phyloP scores from a whole-genome alignment of 2,113 vertebrate genomes.

The Misgurnus mizolepis region DNA sequence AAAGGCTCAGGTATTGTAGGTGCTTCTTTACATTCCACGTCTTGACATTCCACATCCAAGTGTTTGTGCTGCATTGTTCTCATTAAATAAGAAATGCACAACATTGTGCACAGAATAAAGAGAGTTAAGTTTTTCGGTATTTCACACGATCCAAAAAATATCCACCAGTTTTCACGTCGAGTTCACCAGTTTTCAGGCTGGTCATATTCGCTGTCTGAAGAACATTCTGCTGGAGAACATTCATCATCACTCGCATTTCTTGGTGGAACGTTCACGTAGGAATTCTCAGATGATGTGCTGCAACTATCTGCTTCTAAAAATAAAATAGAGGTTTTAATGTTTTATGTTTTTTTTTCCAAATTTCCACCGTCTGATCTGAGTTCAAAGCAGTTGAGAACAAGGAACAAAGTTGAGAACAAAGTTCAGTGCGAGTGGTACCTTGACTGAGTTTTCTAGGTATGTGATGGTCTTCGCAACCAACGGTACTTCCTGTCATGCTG shows the following conservation, averaged over 20 bases:
- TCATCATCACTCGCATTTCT: not conserved
- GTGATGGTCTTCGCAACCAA: not conserved
- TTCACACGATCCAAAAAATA: not conserved
- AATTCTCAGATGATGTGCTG: constrained; percentile 50
- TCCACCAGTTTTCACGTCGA: not conserved
- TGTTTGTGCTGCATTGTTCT: not conserved
- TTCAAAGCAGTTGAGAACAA: not conserved
- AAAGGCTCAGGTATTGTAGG: constrained; percentile 2
- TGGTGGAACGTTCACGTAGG: constrained; percentile 47
- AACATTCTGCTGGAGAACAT: constrained; percentile 15
- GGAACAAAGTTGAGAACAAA: not conserved
- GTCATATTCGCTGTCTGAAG: constrained; percentile 55
- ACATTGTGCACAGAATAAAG: not conserved
- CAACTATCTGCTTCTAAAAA: constrained; percentile 38
- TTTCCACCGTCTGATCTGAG: not conserved
- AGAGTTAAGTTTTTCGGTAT: not conserved
- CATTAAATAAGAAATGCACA: not conserved
- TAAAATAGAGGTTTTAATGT: not conserved
- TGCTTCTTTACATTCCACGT: not conserved
- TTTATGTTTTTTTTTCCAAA: not conserved
- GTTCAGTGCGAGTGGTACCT: constrained; percentile 39
- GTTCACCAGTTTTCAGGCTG: constrained; percentile 44
- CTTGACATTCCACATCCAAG: not conserved
- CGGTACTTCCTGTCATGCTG: constrained; percentile 20
- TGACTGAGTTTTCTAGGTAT: constrained; percentile 23